Base-by-base conservation (phyloP, 2,888 invertebrate genomes). In the Drosophila meridionalis region DNA sequence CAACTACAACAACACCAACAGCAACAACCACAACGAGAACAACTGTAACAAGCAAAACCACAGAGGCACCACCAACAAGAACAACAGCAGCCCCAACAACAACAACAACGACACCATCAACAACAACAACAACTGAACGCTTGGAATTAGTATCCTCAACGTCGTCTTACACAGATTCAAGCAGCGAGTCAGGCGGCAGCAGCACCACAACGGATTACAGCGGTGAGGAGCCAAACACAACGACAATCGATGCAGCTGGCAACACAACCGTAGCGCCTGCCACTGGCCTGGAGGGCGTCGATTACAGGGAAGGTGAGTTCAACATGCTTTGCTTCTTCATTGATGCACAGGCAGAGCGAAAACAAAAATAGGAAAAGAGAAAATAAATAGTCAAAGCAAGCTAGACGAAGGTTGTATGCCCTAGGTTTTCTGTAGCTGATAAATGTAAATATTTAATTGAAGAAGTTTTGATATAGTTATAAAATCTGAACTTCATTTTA, bases 271-370 rank as follows among this genome's bases (percentile, higher is more conserved):
- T 83, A 56, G 82, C 92, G 65, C 89, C 89, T 50, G 77, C 82
- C 40, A 89, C 81, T 60, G 87, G 91, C 26, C 69, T 93, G 62
- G 93, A 93, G 81, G 93, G 93, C 80, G 87, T 93, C 69, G 93
- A 93, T 80, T 93, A 93, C 72, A 91, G 87, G 70, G 92, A 93
- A 89, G 90, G 93, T 93, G 69, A 90, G 83, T 81, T 57, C 58
- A 56, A 43, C 42, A 28, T 34, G 34, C 45, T 26, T 34, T 36
- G 47, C 68, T 45, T 48, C 71, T 70, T 60, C 72, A 78, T 64
- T 70, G 61, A 79, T 69, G 63, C 50, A 40, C 68, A 62, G 28
- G n/a, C n/a, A 40, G 14, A 58, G 34, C n/a, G 7, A 28, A 52
- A 38, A 32, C 4, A 26, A 48, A 40, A 48, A 59, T 55, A 48